A percentile compares a stretch with the other conserved stretches of the same genome.
Evolutionary conservation across 1,140 invertebrate genomes (phyloP).

Genomic region (Heliconius hewitsoni): DNA sequence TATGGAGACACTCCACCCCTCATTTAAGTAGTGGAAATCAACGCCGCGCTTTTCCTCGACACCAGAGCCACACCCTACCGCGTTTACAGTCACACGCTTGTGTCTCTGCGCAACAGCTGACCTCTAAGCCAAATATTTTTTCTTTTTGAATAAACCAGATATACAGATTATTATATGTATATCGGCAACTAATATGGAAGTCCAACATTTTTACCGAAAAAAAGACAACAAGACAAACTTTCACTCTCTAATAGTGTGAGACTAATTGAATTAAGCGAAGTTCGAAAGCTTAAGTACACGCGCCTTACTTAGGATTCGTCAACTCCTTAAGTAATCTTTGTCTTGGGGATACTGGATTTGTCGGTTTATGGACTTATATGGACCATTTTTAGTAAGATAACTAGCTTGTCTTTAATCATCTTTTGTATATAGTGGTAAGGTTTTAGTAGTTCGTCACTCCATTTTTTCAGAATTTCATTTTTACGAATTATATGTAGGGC

Average conservation of each 20-base stretch:
- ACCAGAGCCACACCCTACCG: no score
- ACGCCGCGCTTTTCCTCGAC: no score
- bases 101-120: no score
- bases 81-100: no score
- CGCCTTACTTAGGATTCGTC: slow-evolving; percentile 44
- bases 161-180: no score
- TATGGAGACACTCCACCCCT: no score
- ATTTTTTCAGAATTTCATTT: background rate
- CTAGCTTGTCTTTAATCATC: background rate
- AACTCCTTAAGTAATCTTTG: slow-evolving; percentile 41
- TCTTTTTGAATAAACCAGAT: no score
- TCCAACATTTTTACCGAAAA: background rate
- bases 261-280: slow-evolving; percentile 43
- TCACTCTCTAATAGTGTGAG: slow-evolving; percentile 21
- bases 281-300: slow-evolving; percentile 29
- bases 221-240: background rate
- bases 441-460: background rate
- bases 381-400: background rate
- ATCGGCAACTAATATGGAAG: no score
- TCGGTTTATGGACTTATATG: background rate
- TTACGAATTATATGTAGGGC: no score
- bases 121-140: no score
- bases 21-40: no score
- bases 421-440: background rate
- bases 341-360: slow-evolving; percentile 32